phyloP scores from a whole-genome alignment of 2,888 invertebrate genomes.

The Nesidiocoris tenuis region DNA sequence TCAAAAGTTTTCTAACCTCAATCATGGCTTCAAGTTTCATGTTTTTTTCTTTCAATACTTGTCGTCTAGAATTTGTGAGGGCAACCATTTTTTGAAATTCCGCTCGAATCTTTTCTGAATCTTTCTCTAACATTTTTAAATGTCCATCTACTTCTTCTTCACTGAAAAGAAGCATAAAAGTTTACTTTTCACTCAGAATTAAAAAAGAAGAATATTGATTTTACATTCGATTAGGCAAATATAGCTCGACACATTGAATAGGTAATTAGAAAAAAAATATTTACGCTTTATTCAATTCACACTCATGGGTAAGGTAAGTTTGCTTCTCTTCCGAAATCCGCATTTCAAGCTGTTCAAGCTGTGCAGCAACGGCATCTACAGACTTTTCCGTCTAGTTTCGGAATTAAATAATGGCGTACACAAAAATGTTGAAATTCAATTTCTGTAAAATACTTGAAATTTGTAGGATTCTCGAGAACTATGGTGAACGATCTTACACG shows the following conservation, averaged over 20 bases:
- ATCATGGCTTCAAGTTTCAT: neutral
- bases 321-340: neutral
- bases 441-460: no score
- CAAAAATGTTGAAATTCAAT: no score
- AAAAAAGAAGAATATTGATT: no score
- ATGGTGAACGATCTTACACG: no score
- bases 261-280: no score
- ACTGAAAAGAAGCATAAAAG: no score
- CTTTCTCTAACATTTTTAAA: neutral
- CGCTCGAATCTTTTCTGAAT: neutral
- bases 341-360: neutral
- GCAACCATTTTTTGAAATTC: neutral
- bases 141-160: neutral
- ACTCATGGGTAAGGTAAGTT: neutral
- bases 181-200: no score
- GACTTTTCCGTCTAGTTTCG: neutral
- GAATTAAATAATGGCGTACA: neutral
- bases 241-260: no score
- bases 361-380: neutral
- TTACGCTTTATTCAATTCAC: neutral
- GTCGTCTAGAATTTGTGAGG: neutral
- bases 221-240: no score
- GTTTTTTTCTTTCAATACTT: neutral
- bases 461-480: no score
- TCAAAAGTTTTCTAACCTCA: neutral